Evolutionary conservation across 2,797 vertebrate genomes (phyloP).

Genomic region (Myotis planiceps): DNA sequence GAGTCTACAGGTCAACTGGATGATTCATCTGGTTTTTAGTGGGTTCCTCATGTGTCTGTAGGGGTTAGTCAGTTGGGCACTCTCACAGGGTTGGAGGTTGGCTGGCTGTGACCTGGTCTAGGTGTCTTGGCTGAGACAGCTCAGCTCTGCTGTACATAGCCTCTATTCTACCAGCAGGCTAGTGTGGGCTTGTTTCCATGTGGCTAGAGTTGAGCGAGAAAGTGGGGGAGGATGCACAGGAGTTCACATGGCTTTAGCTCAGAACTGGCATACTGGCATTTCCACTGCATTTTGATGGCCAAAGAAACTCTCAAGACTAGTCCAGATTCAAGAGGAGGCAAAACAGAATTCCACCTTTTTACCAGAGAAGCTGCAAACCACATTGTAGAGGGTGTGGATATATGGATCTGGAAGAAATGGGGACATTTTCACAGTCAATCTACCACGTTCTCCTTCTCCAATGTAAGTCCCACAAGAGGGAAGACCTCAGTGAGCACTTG

Average conservation of each 20-base stretch:
- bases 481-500: background rate
- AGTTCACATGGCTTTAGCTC: background rate
- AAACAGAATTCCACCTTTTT: background rate
- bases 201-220: background rate
- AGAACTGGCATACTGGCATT: background rate
- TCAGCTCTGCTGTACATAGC: background rate
- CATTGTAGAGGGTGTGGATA: background rate
- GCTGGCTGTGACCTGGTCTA: background rate
- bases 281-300: background rate
- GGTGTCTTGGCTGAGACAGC: background rate
- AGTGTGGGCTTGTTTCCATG: background rate
- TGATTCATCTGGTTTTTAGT: background rate
- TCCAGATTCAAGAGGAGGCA: background rate
- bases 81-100: background rate
- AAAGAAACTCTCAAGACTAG: constrained; percentile 12
- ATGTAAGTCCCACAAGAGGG: background rate
- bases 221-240: background rate
- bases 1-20: background rate
- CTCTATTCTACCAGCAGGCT: background rate
- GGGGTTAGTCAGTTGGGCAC: background rate
- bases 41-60: background rate
- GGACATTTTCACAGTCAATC: background rate
- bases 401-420: background rate
- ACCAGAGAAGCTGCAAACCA: background rate
- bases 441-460: background rate